phyloP scores from a whole-genome alignment of 2,888 invertebrate species.

The Ganaspis brasiliensis region DNA sequence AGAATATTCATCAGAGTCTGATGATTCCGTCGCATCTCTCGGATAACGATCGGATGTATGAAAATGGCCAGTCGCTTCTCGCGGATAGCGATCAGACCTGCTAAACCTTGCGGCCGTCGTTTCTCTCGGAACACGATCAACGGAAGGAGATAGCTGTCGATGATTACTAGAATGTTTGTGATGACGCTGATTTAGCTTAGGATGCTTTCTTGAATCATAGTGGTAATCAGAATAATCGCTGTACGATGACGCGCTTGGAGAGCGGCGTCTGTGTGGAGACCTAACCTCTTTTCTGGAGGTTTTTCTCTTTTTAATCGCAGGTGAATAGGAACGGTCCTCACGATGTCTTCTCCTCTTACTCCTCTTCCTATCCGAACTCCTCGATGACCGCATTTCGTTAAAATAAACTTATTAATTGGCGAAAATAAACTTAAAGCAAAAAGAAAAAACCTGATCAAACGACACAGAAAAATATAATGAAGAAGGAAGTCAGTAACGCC shows the following conservation, averaged over 20 bases:
- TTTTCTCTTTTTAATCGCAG: no score
- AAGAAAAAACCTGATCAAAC: not conserved
- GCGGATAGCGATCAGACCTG: not conserved
- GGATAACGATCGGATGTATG: not conserved
- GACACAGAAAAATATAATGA: conserved; percentile 13
- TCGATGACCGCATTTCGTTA: not conserved
- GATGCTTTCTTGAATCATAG: not conserved
- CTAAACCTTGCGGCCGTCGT: not conserved
- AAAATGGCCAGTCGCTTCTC: not conserved
- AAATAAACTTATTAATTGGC: not conserved
- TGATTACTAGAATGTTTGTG: not conserved
- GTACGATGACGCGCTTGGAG: not conserved
- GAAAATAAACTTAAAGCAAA: not conserved
- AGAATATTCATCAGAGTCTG: not conserved
- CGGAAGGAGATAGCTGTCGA: not conserved
- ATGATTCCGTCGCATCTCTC: not conserved
- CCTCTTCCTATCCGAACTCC: not conserved
- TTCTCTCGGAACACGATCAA: no score
- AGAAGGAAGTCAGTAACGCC: not conserved
- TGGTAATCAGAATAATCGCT: not conserved
- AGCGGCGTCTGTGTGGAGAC: not conserved
- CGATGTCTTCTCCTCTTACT: no score
- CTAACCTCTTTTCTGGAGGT: no score
- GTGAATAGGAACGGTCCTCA: no score
- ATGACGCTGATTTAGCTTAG: no score